Conservation (phyloP, 2,113 vertebrate species). For the Anoura caudifer region DNA sequence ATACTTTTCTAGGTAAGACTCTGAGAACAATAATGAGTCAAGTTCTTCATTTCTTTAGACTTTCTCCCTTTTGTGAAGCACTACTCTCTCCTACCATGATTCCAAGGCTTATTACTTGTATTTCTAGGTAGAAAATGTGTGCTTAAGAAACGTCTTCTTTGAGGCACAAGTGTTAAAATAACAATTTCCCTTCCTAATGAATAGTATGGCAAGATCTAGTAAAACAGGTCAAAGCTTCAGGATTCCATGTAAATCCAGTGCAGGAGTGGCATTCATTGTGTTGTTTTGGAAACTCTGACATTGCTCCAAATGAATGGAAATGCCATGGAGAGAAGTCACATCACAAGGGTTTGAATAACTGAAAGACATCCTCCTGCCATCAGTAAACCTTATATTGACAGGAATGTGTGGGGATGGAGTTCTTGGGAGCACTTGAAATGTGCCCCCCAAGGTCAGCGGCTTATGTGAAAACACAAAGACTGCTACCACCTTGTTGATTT, state of each 20-base stretch:
- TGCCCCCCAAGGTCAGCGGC: not conserved
- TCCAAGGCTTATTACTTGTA: accelerated
- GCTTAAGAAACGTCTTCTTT: too few species aligned
- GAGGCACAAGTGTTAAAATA: accelerated
- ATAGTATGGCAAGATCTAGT: not conserved
- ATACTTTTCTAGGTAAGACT: not conserved
- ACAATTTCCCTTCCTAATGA: accelerated
- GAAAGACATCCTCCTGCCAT: too few species aligned
- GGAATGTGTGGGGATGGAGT: not conserved
- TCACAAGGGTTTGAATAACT: not conserved
- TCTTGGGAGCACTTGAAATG: not conserved
- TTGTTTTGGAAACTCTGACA: not conserved
- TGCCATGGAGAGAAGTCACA: not conserved
- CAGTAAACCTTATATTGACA: not conserved
- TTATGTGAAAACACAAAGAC: not conserved
- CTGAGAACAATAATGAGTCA: accelerated
- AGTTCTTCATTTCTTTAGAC: not conserved
- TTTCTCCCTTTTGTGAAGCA: not conserved
- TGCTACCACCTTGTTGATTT: not conserved
- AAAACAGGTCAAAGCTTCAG: not conserved
- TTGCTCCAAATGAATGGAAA: not conserved
- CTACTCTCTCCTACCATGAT: not conserved
- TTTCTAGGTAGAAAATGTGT: not conserved
- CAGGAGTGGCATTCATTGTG: accelerated
- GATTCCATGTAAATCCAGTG: not conserved